phyloP scores from a whole-genome alignment of 1,140 invertebrate species.

The Halictus rubicundus region DNA sequence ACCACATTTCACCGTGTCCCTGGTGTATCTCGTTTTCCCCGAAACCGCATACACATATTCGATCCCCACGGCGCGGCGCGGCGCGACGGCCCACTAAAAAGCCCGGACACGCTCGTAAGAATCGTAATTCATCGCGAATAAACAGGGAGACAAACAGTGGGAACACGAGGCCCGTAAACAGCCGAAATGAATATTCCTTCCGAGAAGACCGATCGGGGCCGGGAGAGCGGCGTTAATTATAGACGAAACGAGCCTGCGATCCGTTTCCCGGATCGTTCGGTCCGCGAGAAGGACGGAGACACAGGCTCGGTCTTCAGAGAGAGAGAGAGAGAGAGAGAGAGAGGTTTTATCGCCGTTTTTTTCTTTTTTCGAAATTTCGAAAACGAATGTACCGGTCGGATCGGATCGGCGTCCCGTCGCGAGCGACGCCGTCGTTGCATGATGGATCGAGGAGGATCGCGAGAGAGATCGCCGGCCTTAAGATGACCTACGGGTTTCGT shows the following conservation, averaged over 20 bases:
- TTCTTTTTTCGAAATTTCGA: no score
- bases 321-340: no score
- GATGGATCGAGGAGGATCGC: slow-evolving; percentile 42
- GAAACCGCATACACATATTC: neutral
- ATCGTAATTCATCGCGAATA: slow-evolving; percentile 40
- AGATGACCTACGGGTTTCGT: slow-evolving; percentile 33
- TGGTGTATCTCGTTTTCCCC: neutral
- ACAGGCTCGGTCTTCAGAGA: no score
- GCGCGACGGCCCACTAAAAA: slow-evolving; percentile 5
- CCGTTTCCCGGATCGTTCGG: neutral
- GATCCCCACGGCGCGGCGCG: no score
- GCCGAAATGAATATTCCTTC: slow-evolving; percentile 43
- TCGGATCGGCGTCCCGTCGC: slow-evolving; percentile 33
- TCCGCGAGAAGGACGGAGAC: no score
- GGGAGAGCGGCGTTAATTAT: slow-evolving; percentile 40
- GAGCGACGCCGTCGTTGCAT: slow-evolving; percentile 35
- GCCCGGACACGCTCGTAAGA: neutral
- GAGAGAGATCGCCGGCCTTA: neutral
- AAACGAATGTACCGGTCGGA: neutral
- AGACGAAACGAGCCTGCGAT: slow-evolving; percentile 30
- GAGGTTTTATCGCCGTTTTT: no score
- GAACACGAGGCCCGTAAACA: slow-evolving; percentile 22
- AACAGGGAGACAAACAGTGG: slow-evolving; percentile 16
- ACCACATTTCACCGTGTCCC: neutral
- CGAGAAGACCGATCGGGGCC: slow-evolving; percentile 29